Conservation (phyloP, 2,888 invertebrate species). For the Dryocosmus kuriphilus region DNA sequence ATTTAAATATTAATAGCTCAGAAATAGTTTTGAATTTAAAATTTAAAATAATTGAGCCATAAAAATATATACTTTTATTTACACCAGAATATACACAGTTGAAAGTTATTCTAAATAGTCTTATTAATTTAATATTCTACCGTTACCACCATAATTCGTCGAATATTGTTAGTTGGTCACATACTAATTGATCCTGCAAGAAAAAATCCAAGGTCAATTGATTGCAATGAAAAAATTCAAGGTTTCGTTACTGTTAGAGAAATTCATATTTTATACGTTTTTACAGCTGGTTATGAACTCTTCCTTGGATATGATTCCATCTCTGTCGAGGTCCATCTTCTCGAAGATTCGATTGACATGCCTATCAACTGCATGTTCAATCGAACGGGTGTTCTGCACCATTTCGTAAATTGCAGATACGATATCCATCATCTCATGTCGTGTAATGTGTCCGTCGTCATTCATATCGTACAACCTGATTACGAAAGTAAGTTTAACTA, state of each 20-base stretch:
- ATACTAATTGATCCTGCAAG: conserved; percentile 65
- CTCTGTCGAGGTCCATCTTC: conserved; percentile 71
- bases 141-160: conserved; percentile 63
- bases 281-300: conserved; percentile 71
- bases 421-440: conserved; percentile 67
- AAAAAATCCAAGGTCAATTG: conserved; percentile 48
- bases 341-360: conserved; percentile 70
- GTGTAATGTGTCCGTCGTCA: conserved; percentile 72
- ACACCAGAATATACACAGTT: not conserved
- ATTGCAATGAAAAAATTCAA: conserved; percentile 16
- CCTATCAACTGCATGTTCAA: conserved; percentile 61
- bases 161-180: conserved; percentile 65
- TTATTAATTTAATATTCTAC: not conserved
- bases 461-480: conserved; percentile 71
- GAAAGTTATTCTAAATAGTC: not conserved
- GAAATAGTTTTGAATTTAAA: too few species aligned
- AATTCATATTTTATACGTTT: conserved; percentile 62
- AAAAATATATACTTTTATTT: conserved; percentile 38
- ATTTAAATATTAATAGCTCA: too few species aligned
- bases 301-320: conserved; percentile 70
- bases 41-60: too few species aligned
- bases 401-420: conserved; percentile 72
- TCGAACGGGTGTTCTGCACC: conserved; percentile 61
- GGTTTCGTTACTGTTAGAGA: not conserved
- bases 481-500: conserved; percentile 31